Evolutionary conservation across 2,797 vertebrate species (phyloP).

Genomic region (Xyrichtys novacula): DNA sequence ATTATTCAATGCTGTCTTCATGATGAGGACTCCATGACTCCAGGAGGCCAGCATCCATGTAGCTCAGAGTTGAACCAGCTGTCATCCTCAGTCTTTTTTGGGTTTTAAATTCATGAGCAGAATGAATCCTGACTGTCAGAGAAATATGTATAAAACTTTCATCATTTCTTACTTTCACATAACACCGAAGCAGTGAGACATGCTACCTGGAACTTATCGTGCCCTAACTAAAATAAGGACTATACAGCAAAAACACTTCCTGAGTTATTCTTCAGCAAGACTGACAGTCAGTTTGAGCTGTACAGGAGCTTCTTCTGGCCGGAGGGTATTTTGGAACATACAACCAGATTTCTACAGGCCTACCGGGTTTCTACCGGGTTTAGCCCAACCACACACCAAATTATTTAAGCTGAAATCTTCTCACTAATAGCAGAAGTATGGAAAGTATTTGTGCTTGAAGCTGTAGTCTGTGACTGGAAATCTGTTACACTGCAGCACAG

Average conservation of each 20-base stretch:
- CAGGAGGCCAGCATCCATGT: no score
- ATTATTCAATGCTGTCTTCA: background rate
- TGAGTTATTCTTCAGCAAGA: background rate
- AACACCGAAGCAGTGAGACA: background rate
- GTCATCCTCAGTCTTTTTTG: background rate
- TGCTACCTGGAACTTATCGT: background rate
- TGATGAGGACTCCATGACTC: background rate
- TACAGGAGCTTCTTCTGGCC: no score
- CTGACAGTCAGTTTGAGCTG: no score
- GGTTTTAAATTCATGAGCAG: background rate
- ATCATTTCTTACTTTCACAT: background rate
- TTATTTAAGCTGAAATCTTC: no score
- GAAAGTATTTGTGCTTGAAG: background rate
- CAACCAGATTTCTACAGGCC: no score
- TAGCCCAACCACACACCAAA: no score
- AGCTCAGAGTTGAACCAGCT: background rate
- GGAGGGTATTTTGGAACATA: no score
- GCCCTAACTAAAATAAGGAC: background rate
- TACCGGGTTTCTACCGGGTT: no score
- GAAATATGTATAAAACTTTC: background rate
- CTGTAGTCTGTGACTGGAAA: background rate
- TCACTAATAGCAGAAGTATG: no score
- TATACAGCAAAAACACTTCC: background rate
- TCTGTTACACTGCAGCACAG: background rate
- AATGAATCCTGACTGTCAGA: background rate